phyloP scores from a whole-genome alignment of 2,888 invertebrate species.

The Drosophila infuscata region DNA sequence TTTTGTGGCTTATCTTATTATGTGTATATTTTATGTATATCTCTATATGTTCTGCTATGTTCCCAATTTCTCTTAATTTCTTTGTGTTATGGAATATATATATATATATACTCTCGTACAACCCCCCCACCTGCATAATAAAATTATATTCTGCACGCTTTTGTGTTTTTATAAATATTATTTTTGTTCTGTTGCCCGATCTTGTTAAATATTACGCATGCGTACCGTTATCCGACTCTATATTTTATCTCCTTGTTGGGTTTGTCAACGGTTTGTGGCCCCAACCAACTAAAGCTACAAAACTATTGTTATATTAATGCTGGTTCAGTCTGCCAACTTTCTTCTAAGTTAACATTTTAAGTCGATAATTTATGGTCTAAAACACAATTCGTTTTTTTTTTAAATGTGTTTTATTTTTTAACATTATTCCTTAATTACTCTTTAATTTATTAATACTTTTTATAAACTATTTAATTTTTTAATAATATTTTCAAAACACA shows the following conservation, averaged over 20 bases:
- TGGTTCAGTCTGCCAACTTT: not conserved
- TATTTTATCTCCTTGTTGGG: conserved; percentile 26
- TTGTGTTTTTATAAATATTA: conserved; percentile 39
- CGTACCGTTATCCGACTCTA: conserved; percentile 32
- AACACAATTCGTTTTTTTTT: not conserved
- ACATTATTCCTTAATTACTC: not conserved
- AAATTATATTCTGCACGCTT: conserved; percentile 75
- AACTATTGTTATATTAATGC: conserved; percentile 10
- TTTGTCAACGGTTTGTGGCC: conserved; percentile 15
- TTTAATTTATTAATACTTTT: not conserved
- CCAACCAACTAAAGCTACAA: conserved; percentile 24
- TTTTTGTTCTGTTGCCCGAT: not conserved
- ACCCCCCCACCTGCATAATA: conserved; percentile 43
- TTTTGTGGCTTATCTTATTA: conserved; percentile 41
- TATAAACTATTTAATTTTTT: not conserved
- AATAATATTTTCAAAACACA: not conserved
- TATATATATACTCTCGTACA: conserved; percentile 12
- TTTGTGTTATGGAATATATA: conserved; percentile 12
- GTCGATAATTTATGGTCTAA: not conserved
- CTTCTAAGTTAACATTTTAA: not conserved
- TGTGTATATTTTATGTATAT: conserved; percentile 22
- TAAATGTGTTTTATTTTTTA: not conserved
- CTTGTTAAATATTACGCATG: conserved; percentile 50
- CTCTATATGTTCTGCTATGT: conserved; percentile 36
- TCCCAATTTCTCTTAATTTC: conserved; percentile 18